Evolutionary conservation across 2,797 vertebrate species (phyloP), one percentile per base, ranked within the genome.

Genomic region (Hippoglossus hippoglossus): DNA sequence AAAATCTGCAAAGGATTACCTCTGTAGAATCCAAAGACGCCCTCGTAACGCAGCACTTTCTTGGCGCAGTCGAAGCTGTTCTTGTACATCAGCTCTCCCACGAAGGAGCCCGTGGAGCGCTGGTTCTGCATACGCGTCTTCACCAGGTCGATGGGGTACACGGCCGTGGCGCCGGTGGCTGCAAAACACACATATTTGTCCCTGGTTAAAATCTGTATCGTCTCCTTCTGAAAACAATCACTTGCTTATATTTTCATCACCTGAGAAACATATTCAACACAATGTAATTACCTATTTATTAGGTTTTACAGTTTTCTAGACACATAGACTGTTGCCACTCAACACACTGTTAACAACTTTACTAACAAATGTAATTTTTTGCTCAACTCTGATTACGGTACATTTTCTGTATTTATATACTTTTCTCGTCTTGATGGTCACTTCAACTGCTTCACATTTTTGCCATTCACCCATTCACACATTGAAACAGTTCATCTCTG

Each of bases 51-150:
- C 60, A 98, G 92, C 79, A 98, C 96, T 80, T 98, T 98, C 94
- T 97, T 98, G 50, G 97, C 96, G 75, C 98, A 99, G 91, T 99
- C 97, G 41, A 98, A 99, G 90, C 98, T 99, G 94, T 94, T 99
- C 92, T 98, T 98, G 85, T 98, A 98, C 96, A 98, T 97, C 89
- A 98, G 76, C 80, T 99, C 96, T 70, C 96, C 98, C 13, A 99
- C 94, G 0, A 99, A 96, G 71, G 96, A 96, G 71, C 96, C 95
- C 0, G 93, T 95, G 84, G 96, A 95, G 57, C 97, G 96, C 82
- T 99, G 97, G 92, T 99, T 99, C 89, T 99, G 97, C 97, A 98
- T 98, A 9, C 97, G 96, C 1, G 97, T 99, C 94, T 99, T 99
- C 92, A 99, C 97, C 92, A 98, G 94, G 87, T 99, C 98, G 67